A percentile compares a stretch with the other conserved stretches of the same genome.
Conservation (phyloP, 2,888 invertebrate species). For the Venustoraphidia nigricollis region DNA sequence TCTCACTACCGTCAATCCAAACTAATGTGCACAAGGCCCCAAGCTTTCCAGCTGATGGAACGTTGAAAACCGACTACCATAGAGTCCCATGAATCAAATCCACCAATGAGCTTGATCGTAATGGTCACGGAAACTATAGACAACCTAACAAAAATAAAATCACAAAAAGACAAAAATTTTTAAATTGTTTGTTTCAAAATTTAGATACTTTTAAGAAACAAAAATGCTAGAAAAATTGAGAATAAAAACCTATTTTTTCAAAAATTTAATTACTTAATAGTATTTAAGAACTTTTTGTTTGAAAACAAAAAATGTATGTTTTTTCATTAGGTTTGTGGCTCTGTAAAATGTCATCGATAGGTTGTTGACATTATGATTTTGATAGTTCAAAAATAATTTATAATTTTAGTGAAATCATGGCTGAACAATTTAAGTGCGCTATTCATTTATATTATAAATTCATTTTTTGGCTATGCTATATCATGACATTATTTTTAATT, state of each 20-base stretch:
- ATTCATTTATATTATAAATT: not conserved
- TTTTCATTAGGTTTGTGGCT: too few relatives aligned
- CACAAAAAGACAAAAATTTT: not conserved
- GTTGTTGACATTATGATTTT: too few relatives aligned
- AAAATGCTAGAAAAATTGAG: not conserved
- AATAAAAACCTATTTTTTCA: not conserved
- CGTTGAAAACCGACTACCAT: too few relatives aligned
- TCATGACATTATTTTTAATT: not conserved
- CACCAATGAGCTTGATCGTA: too few relatives aligned
- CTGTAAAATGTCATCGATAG: too few relatives aligned
- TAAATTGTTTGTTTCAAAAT: not conserved
- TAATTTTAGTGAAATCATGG: conserved; percentile 14
- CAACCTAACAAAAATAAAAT: not conserved
- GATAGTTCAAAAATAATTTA: not conserved
- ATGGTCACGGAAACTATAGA: too few relatives aligned
- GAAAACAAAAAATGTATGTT: too few relatives aligned
- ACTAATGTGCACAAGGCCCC: too few relatives aligned
- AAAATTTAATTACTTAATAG: not conserved
- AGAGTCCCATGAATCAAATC: too few relatives aligned
- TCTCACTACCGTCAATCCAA: too few relatives aligned
- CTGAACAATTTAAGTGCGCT: conserved; percentile 24
- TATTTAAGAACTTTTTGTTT: too few relatives aligned
- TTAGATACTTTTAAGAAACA: not conserved
- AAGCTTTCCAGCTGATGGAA: too few relatives aligned
- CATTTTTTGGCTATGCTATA: not conserved